Base-by-base conservation (phyloP, 2,888 invertebrate species). In the Plagodis pulveraria region DNA sequence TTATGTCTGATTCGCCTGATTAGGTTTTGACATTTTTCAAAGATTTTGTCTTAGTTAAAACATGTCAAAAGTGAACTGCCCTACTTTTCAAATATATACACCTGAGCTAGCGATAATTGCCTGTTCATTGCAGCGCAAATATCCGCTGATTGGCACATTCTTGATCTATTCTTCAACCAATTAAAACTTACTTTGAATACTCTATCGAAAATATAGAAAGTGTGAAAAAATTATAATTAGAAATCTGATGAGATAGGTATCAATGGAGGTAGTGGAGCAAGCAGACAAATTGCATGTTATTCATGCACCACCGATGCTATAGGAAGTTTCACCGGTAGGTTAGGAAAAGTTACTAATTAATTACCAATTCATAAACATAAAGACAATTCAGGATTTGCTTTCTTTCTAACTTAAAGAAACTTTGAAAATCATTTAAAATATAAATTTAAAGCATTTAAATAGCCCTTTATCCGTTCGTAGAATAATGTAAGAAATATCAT, bases 341-440 rank as follows among this genome's bases (percentile, higher is more conserved):
- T 78, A 75, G 74, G 77, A 81, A 83, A 81, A 85, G 81, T 71
- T 49, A 70, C 47, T 80, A 78, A 83, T 40, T 6, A 8, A 36
- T 81, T 83, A 66, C 55, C 60, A 59, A 56, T 67, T 60, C 46
- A 38, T 55, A 63, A 48, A 59, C 54, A 42, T 56, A 22, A 22
- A 1, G 22, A 22, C 22, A 22, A 2, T 22, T 22, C 22, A 22
- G 22, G 22, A 22, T 22, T 22, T 22, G 1, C 22, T 1, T 22
- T 22, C 22, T 22, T 2, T 22, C 22, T 22, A 22, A 2, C 4
- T 22, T 22, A n/a, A 22, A 2, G 2, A 22, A 22, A 22, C 22
- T 22, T 22, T 22, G 22, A 22, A 22, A 22, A 22, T 22, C 4
- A 22, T n/a, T n/a, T n/a, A n/a, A n/a, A n/a, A n/a, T n/a, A n/a